Evolutionary conservation across 2,888 invertebrate species (phyloP), one percentile per base, ranked within the genome.

Genomic region (Macrosoma leucophasiata): DNA sequence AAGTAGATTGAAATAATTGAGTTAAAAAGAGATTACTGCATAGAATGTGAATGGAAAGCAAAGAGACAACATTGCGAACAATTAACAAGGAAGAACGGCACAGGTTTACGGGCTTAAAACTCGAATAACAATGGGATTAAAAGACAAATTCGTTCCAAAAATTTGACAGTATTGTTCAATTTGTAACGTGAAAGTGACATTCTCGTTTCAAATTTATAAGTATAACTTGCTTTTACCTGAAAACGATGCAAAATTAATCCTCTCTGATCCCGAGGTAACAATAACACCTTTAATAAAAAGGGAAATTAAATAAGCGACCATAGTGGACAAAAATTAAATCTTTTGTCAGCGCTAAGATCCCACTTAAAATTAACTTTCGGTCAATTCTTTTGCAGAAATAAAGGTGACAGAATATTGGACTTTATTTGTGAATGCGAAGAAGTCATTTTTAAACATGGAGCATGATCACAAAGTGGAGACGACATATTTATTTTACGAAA

Each of bases 401-500:
- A 18, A 3, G 2, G 2, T 9, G 29, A 41, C 35, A 19, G 26
- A 24, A 70, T 48, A 53, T 7, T 44, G 6, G 34, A 42, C 58
- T 48, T 57, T 74, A 57, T 46, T 0, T 3, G 1, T 13, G 9
- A 1, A 0, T 0, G 0, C n/a, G 26, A 43, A 63, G 43, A 51
- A 58, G 53, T 40, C 41, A 40, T 40, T 62, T 62, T 69, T 19
- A 39, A 19, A 6, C 21, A 39, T 32, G 39, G 13, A 14, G 26
- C 33, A 36, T 55, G 64, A 64, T 69, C 67, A 69, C 66, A 67
- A 72, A 69, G 67, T 65, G 63, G 68, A 70, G 68, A 69, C 67
- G 79, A 81, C 81, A 81, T 81, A 79, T 84, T 84, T 84, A 84
- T 82, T 82, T 81, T 79, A 74, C 77, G 61, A 79, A 84, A 84